A percentile compares a stretch with the other conserved stretches of the same genome.
These are phyloP conservation scores for Hydrolagus affinis DNA, from an alignment of 2,113 vertebrate genomes.

Conservation along the genomic window DNA sequence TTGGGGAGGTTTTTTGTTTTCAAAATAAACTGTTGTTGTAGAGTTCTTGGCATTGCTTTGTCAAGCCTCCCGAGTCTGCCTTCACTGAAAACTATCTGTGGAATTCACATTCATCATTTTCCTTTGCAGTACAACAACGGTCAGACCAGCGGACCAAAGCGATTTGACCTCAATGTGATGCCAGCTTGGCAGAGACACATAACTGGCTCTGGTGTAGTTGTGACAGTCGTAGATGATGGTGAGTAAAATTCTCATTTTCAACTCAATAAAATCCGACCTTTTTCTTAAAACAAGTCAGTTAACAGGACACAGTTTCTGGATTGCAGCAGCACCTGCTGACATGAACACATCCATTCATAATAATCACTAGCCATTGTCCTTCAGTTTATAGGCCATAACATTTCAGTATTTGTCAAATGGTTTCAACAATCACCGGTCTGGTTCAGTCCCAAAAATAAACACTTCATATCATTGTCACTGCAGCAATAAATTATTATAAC, in stretches of 20 bases:
- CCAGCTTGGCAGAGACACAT: slow-evolving; percentile 33
- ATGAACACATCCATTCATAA: background rate
- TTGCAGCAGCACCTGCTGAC: background rate
- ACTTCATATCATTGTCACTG: background rate
- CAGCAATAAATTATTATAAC: background rate
- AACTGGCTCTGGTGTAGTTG: slow-evolving; percentile 7
- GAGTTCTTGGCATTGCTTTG: slow-evolving; percentile 5
- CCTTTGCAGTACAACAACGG: slow-evolving; percentile 32
- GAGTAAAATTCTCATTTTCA: background rate
- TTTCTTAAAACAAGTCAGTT: background rate
- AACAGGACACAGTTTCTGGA: background rate
- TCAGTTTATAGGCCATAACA: background rate
- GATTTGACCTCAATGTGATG: slow-evolving; percentile 36
- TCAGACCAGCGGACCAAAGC: slow-evolving; percentile 36
- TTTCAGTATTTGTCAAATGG: background rate
- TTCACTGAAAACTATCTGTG: background rate
- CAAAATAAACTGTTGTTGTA: slow-evolving; percentile 31
- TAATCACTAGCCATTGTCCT: background rate
- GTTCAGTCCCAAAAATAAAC: background rate
- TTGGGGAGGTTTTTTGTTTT: slow-evolving; percentile 34
- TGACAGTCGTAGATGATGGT: slow-evolving; percentile 26
- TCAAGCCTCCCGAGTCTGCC: slow-evolving; percentile 11
- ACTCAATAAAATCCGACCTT: background rate
- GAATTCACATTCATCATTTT: slow-evolving; percentile 32
- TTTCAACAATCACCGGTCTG: background rate